Percentiles rank a stretch among this genome's conserved stretches.
Evolutionary conservation across 2,113 vertebrate genomes (phyloP).

Genomic region (Ibidorhyncha struthersii): DNA sequence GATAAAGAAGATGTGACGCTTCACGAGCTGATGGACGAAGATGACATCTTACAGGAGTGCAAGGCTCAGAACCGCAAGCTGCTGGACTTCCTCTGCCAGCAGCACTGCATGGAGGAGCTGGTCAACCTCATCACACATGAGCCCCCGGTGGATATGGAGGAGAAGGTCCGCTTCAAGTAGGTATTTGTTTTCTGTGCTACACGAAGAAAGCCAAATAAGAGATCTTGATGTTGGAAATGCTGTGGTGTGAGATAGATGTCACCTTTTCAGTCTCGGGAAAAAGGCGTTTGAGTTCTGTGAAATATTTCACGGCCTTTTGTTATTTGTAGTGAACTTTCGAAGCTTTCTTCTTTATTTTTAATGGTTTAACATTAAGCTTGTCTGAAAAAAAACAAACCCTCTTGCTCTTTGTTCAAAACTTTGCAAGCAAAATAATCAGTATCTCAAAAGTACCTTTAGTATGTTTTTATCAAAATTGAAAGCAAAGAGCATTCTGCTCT

Average conservation of each 20-base stretch:
- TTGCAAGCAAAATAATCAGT: background rate
- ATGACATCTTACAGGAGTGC: slow-evolving; percentile 95
- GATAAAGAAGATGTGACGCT: slow-evolving; percentile 93
- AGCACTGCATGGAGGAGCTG: slow-evolving; percentile 93
- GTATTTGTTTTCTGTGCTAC: slow-evolving; percentile 15
- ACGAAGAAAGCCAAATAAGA: rapidly evolving
- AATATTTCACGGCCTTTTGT: rapidly evolving
- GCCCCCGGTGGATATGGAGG: slow-evolving; percentile 89
- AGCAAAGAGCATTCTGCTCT: background rate
- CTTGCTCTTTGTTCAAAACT: background rate
- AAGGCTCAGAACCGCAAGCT: slow-evolving; percentile 94
- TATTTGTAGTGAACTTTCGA: rapidly evolving
- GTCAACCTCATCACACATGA: slow-evolving; percentile 92
- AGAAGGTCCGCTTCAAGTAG: slow-evolving; percentile 97
- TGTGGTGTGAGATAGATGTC: rapidly evolving
- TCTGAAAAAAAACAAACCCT: background rate
- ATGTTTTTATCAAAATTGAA: background rate
- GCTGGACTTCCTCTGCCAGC: slow-evolving; percentile 93
- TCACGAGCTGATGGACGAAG: slow-evolving; percentile 94
- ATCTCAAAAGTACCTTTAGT: background rate
- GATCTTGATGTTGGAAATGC: too few species aligned
- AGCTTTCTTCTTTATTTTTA: background rate
- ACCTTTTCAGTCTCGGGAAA: rapidly evolving
- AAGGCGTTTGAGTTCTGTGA: rapidly evolving
- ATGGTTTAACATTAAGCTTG: background rate